Base-by-base conservation (phyloP, 1,140 invertebrate genomes). In the Hestina assimilis region DNA sequence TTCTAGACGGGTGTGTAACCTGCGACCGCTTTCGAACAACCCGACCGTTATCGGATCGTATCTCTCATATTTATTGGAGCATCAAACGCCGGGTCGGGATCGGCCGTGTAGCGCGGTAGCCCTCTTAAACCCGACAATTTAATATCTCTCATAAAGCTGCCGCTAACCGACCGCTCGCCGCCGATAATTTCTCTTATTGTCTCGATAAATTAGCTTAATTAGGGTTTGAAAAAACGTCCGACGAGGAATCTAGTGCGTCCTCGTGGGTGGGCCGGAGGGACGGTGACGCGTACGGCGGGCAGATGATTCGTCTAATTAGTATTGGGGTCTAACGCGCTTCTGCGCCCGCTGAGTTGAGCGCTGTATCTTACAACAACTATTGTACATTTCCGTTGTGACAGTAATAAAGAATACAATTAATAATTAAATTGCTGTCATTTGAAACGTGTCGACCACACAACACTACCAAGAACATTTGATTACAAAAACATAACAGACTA, bases 141-240 rank as follows among this genome's bases (percentile, higher is more conserved):
- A 83, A 73, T 79, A 79, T 69, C 72, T 62, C 72, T 81, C 77
- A 75, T 86, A 83, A 86, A 86, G 80, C 69, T 69, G 69, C 41
- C 77, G 63, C 59, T 70, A 63, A 66, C 78, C 59, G 72, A 60
- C 47, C 59, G 50, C 8, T 33, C 31, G 60, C 60, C 55, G 66
- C 60, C 79, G 79, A 82, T 83, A 81, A 83, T 79, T 80, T 79
- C 71, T 75, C 74, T 80, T 77, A 80, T 86, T 83, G 81, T 83
- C 72, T 78, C 79, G 70, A 84, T 87, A 86, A 86, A 86, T 86
- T 84, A 86, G 73, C 75, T 86, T 86, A 86, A 86, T 86, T 84
- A 84, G 83, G 78, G 83, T 75, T 78, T 79, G 80, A 80, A 85
- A 79, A 77, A 77, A 67, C 31, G 63, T 62, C 40, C 15, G 66